Evolutionary conservation across 2,888 invertebrate species (phyloP), one percentile per base, ranked within the genome.

Genomic region (Herminia tarsipennalis): DNA sequence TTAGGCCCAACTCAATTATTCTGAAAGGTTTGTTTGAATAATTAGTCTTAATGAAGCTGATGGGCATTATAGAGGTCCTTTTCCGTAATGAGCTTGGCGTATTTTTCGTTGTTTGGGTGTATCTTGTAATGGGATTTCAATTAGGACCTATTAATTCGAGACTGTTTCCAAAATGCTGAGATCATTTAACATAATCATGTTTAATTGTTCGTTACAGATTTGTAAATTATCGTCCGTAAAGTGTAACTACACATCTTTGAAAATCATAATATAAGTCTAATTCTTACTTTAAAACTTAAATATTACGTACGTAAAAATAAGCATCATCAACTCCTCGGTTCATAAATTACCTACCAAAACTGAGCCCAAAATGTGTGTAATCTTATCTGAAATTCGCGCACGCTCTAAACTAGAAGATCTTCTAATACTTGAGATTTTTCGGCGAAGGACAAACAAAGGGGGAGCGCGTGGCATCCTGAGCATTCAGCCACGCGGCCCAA

Each of bases 391-490:
- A 43, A 30, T 36, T 43, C 10, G 5, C 29, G 28, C 18, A 18
- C 13, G 16, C 12, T 14, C 34, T 42, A 34, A 12, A 46, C 43
- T 51, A 39, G 43, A 42, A 35, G 52, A 53, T 37, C 44, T 45
- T 46, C 38, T 65, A 65, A 62, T 62, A 49, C 39, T 56, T 53
- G 62, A 52, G 45, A 64, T 64, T 63, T 66, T 64, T 63, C 45
- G 52, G 38, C 36, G 21, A 55, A 52, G 63, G 41, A 47, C 52
- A 27, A 29, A 44, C 21, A 37, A 22, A 33, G 46, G 9, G 16
- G 43, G 47, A 43, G 32, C 47, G 52, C 35, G 9, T 24, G 64
- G 67, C 48, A 65, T 59, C 27, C 40, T 38, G 36, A 41, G 47
- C 56, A 56, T 63, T 49, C 36, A 42, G 53, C 50, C 53, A 25